Evolutionary conservation across 2,113 vertebrate species (phyloP).

Genomic region (Muntiacus reevesi): DNA sequence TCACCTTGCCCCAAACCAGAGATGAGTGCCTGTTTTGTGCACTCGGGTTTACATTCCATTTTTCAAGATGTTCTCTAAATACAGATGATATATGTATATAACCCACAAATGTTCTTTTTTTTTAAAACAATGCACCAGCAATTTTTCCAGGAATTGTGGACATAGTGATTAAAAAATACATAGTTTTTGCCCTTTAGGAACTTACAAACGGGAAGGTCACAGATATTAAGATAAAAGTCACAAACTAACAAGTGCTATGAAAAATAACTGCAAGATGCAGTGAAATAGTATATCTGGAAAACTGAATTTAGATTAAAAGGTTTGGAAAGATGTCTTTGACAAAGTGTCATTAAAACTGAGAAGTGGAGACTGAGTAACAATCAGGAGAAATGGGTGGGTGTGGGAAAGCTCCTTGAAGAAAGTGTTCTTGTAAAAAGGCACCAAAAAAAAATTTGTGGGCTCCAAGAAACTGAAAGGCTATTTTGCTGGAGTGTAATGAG

Average conservation of each 20-base stretch:
- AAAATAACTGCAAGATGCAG: neutral
- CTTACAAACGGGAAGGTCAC: neutral
- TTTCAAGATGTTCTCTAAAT: neutral
- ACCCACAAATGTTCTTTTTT: neutral
- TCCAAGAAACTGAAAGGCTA: neutral
- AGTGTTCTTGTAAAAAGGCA: neutral
- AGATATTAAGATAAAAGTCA: constrained; percentile 9
- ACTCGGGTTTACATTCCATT: neutral
- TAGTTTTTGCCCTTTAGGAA: neutral
- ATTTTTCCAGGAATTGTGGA: neutral
- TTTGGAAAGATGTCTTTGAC: neutral
- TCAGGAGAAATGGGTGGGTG: neutral
- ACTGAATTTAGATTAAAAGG: neutral
- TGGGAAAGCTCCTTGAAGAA: neutral
- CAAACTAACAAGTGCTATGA: neutral
- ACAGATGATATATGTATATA: neutral
- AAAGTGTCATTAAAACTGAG: neutral
- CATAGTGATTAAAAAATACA: neutral
- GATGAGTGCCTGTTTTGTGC: neutral
- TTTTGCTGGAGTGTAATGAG: neutral
- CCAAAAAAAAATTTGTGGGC: neutral
- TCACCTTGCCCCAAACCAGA: neutral
- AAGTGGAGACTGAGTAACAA: neutral
- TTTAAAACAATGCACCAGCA: neutral
- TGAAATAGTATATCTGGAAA: neutral